These are phyloP conservation scores for Cyprinodon tularosa DNA, from an alignment of 2,113 vertebrate genomes.

Conservation along the genomic window DNA sequence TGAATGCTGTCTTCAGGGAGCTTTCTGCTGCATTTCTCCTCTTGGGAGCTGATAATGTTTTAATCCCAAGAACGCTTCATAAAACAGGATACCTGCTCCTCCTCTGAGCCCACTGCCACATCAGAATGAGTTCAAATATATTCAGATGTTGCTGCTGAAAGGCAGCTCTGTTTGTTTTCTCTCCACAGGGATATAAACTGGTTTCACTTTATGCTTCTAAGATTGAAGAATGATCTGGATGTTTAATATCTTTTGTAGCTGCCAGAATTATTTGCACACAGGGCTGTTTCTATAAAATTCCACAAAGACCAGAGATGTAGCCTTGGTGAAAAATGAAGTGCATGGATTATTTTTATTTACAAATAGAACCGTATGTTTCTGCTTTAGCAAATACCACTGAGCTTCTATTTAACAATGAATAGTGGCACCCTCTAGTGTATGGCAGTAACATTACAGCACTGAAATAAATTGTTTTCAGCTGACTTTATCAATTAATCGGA, in stretches of 20 bases:
- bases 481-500: too few relatives aligned
- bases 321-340: not conserved
- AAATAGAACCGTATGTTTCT: too few relatives aligned
- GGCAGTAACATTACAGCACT: too few relatives aligned
- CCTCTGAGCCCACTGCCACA: not conserved
- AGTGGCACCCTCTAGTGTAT: too few relatives aligned
- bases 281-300: not conserved
- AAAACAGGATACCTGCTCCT: not conserved
- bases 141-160: not conserved
- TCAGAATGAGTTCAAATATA: not conserved
- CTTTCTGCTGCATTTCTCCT: not conserved
- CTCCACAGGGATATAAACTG: not conserved
- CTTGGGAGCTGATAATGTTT: not conserved
- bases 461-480: too few relatives aligned
- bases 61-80: not conserved
- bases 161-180: not conserved
- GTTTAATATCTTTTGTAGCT: not conserved
- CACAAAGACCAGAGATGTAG: not conserved
- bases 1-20: not conserved
- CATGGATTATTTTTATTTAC: not conserved
- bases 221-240: not conserved
- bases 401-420: too few relatives aligned
- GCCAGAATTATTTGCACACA: not conserved
- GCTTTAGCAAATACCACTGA: too few relatives aligned
- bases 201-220: not conserved